phyloP scores from a whole-genome alignment of 1,140 invertebrate genomes.

The Phymastichus coffea region DNA sequence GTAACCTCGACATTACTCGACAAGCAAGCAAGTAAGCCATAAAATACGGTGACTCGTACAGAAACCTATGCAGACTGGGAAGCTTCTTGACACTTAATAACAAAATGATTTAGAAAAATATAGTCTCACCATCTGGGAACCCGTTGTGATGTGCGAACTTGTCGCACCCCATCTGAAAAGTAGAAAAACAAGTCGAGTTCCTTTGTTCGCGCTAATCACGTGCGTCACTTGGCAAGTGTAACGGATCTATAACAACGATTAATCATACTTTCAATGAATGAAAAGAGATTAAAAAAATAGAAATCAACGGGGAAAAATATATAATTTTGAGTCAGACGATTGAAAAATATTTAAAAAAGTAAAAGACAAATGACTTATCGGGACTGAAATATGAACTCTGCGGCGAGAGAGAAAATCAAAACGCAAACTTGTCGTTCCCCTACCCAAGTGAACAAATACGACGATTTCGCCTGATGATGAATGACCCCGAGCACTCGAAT shows the following conservation, averaged over 20 bases:
- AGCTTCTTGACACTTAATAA: constrained; percentile 49
- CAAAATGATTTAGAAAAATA: constrained; percentile 45
- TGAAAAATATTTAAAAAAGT: too few species aligned
- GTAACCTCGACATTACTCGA: too few species aligned
- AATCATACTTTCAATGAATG: too few species aligned
- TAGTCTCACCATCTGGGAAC: constrained; percentile 35
- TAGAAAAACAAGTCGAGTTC: constrained; percentile 36
- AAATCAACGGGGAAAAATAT: too few species aligned
- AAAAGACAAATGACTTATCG: too few species aligned
- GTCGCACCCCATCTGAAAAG: constrained; percentile 26
- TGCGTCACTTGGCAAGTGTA: constrained; percentile 46
- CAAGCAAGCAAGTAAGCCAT: too few species aligned
- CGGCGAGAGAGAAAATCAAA: too few species aligned
- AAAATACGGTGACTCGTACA: constrained; percentile 54
- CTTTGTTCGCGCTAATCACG: constrained; percentile 29
- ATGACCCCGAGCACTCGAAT: constrained; percentile 53
- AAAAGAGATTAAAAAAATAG: too few species aligned
- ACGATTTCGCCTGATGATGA: constrained; percentile 49
- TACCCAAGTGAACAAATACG: constrained; percentile 16
- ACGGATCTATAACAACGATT: constrained; percentile 41
- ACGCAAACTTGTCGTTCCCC: too few species aligned
- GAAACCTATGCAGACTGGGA: too few species aligned
- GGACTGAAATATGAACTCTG: too few species aligned
- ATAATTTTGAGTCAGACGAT: too few species aligned
- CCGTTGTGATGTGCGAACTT: constrained; percentile 34